A percentile compares a stretch with the other conserved stretches of the same genome.
Conservation (phyloP, 1,140 invertebrate genomes). For the Aphidius gifuensis region DNA sequence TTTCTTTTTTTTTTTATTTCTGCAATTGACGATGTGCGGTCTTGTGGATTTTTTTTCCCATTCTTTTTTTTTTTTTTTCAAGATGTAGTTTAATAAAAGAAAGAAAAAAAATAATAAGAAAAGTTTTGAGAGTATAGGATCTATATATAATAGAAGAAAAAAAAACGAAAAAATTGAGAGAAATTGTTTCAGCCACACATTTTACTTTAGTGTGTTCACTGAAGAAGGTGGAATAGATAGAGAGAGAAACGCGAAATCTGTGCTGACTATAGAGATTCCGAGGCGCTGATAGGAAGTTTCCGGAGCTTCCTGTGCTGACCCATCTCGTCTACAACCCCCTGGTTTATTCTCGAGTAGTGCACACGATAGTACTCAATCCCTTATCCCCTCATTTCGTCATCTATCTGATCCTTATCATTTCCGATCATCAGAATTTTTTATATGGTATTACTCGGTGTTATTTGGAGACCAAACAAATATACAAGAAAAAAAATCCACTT, state of each 20-base stretch:
- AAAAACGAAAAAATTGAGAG: neutral
- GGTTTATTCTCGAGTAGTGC: slow-evolving; percentile 9
- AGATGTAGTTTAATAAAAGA: neutral
- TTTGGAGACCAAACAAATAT: too few species aligned
- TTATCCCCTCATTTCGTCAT: slow-evolving; percentile 23
- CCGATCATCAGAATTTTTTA: neutral
- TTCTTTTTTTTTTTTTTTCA: neutral
- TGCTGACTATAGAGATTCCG: slow-evolving; percentile 50
- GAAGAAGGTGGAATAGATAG: neutral
- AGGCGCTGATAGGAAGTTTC: slow-evolving; percentile 44
- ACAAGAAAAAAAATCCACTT: too few species aligned
- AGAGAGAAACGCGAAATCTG: neutral
- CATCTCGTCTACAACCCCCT: slow-evolving; percentile 29
- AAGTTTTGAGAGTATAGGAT: neutral
- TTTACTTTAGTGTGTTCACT: slow-evolving; percentile 3
- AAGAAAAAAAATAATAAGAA: neutral
- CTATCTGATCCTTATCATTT: slow-evolving; percentile 20
- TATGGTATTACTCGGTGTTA: too few species aligned
- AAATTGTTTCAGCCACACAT: neutral
- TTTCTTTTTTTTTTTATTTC: neutral
- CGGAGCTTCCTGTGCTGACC: slow-evolving; percentile 45
- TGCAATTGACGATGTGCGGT: neutral
- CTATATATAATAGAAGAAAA: neutral
- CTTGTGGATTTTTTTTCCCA: neutral
- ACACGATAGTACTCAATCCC: slow-evolving; percentile 25